Evolutionary conservation across 2,113 vertebrate species (phyloP).

Genomic region (Nothobranchius furzeri): DNA sequence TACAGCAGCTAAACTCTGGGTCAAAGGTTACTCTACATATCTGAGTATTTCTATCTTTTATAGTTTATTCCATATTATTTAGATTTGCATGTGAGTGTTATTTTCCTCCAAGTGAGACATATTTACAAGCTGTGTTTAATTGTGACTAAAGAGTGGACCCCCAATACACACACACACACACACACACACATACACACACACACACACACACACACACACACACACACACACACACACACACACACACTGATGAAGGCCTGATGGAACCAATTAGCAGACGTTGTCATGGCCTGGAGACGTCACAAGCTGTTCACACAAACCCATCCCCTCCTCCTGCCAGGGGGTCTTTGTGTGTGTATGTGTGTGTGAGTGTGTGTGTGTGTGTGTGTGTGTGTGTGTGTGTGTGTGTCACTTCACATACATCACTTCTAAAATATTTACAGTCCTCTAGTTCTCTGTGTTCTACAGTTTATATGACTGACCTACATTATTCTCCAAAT

Average conservation of each 20-base stretch:
- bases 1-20: not conserved
- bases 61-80: too few species aligned
- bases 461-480: constrained; percentile 64
- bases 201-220: not conserved
- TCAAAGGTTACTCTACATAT: too few species aligned
- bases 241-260: constrained; percentile 43
- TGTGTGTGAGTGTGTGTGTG: constrained; percentile 15
- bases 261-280: constrained; percentile 73
- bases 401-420: constrained; percentile 48
- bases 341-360: constrained; percentile 31
- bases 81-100: not conserved
- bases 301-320: constrained; percentile 70
- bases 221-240: constrained; percentile 3
- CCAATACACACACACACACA: not conserved
- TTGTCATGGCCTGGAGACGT: constrained; percentile 74
- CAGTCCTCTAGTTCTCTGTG: constrained; percentile 55
- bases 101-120: not conserved
- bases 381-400: constrained; percentile 5
- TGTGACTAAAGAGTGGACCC: not conserved
- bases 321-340: constrained; percentile 6
- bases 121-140: not conserved
- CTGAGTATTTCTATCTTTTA: too few species aligned
- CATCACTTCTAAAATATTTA: constrained; percentile 68
- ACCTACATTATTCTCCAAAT: constrained; percentile 55
- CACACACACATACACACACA: not conserved